phyloP scores from a whole-genome alignment of 2,113 vertebrate genomes.

The Protomyctophum bolini region DNA sequence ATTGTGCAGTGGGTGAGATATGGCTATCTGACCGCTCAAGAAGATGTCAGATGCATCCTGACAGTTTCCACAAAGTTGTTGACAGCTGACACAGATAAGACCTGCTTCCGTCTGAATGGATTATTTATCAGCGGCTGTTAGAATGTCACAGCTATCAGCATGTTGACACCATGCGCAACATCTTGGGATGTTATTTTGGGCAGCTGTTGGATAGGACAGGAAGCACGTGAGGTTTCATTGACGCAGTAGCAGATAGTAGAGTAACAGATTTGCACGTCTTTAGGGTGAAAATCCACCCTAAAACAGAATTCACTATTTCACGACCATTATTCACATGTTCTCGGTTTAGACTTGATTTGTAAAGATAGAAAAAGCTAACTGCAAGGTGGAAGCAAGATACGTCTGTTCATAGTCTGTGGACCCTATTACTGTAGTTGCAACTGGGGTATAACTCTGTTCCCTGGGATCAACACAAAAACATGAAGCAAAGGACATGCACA shows the following conservation, averaged over 20 bases:
- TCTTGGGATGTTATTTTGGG: conserved; percentile 34
- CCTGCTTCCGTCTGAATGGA: conserved; percentile 23
- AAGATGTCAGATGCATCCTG: background rate
- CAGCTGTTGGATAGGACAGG: conserved; percentile 24
- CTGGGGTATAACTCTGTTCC: background rate
- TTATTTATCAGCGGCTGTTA: conserved; percentile 25
- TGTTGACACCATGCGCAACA: conserved; percentile 32
- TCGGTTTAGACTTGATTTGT: background rate
- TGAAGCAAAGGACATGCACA: background rate
- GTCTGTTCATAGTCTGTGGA: background rate
- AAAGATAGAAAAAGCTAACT: background rate
- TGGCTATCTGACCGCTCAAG: background rate
- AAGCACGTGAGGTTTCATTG: conserved; percentile 14
- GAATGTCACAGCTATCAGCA: conserved; percentile 35
- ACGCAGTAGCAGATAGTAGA: background rate
- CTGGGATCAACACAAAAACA: background rate
- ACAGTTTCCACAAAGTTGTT: conserved; percentile 9
- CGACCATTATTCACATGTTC: background rate
- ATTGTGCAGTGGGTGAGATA: background rate
- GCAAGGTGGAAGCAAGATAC: background rate
- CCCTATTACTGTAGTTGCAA: background rate
- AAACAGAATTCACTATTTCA: background rate
- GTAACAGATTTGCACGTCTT: too few species aligned
- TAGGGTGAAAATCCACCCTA: background rate
- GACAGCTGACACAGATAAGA: conserved; percentile 11